Evolutionary conservation across 2,797 vertebrate genomes (phyloP).

Genomic region (Psittacula echo): DNA sequence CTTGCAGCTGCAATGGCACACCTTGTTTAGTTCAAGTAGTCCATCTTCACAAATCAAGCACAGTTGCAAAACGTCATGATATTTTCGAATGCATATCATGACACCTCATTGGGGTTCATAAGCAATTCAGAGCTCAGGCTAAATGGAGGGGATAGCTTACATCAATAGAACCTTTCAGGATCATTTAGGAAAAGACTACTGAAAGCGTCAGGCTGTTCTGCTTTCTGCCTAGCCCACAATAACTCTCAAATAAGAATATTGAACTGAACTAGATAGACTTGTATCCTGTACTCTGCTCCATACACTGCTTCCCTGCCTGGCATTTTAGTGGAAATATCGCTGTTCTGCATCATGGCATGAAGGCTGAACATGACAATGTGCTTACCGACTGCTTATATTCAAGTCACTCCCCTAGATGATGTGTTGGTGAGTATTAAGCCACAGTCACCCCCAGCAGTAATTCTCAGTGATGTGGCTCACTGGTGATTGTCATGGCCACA

Average conservation of each 20-base stretch:
- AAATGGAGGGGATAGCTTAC: not conserved
- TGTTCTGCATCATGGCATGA: not conserved
- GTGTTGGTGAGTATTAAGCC: not conserved
- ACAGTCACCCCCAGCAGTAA: not conserved
- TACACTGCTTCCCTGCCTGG: not conserved
- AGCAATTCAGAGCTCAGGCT: not conserved
- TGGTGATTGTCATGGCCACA: not conserved
- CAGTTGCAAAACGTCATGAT: not conserved
- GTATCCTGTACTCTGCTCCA: not conserved
- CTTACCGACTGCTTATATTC: not conserved
- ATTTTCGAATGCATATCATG: not conserved
- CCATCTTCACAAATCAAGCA: not conserved
- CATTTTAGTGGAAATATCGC: not conserved
- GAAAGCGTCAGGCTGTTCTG: constrained; percentile 23
- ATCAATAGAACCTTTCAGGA: constrained; percentile 10
- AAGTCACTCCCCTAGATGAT: not conserved
- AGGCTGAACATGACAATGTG: not conserved
- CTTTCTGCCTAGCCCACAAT: constrained; percentile 5
- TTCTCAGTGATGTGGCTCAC: not conserved
- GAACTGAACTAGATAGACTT: constrained; percentile 35
- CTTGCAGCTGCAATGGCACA: not conserved
- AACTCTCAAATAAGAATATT: constrained; percentile 46
- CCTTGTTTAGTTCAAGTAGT: not conserved
- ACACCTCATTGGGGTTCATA: not conserved
- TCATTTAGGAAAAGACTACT: constrained; percentile 32